Percentiles rank a stretch among this genome's conserved stretches.
Evolutionary conservation across 2,797 vertebrate genomes (phyloP).

Genomic region (Urophycis tenuis): DNA sequence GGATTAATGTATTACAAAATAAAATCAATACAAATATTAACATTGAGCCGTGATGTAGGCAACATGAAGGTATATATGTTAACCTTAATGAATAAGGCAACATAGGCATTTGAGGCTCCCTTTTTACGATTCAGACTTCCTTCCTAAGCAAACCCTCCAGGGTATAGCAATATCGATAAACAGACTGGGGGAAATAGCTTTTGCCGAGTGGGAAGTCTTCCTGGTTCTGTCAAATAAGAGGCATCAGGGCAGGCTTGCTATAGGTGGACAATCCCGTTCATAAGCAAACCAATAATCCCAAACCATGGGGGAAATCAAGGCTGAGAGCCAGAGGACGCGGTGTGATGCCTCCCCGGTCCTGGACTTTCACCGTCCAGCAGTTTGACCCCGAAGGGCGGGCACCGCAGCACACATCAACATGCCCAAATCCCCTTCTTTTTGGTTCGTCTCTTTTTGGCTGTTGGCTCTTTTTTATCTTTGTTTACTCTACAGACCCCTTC

Average conservation of each 20-base stretch:
- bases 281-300: constrained; percentile 38
- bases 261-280: constrained; percentile 19
- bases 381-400: neutral
- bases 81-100: neutral
- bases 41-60: neutral
- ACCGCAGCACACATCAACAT: neutral
- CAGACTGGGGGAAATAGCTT: neutral
- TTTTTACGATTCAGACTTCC: neutral
- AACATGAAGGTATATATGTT: neutral
- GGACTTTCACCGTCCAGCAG: constrained; percentile 14
- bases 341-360: neutral
- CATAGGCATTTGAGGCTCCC: neutral
- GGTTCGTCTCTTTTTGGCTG: neutral
- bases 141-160: neutral
- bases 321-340: constrained; percentile 12
- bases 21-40: neutral
- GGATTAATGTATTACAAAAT: neutral
- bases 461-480: constrained; percentile 5
- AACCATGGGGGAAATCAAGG: constrained; percentile 41
- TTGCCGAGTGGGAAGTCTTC: constrained; percentile 11
- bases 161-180: constrained; percentile 2
- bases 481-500: neutral
- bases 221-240: constrained; percentile 16
- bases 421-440: neutral
- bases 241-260: neutral